These are phyloP conservation scores for Caligus rogercresseyi DNA, from an alignment of 1,140 invertebrate species.

Conservation along the genomic window DNA sequence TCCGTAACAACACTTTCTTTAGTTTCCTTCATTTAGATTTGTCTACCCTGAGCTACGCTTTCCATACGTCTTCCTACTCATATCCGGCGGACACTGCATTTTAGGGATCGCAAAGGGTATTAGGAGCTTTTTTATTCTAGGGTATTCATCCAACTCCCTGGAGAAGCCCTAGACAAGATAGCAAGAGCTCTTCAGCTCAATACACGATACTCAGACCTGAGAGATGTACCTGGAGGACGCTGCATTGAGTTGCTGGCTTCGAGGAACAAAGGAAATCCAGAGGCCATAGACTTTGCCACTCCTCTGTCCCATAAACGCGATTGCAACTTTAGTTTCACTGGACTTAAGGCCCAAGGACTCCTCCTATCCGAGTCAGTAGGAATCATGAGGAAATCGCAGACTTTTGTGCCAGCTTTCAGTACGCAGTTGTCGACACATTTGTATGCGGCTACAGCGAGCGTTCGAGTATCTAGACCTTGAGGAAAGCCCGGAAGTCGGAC, in stretches of 20 bases:
- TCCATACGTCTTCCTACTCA: conserved; percentile 71
- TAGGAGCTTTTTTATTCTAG: conserved; percentile 57
- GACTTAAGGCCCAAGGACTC: conserved; percentile 40
- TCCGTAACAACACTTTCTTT: conserved; percentile 20
- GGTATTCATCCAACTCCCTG: conserved; percentile 60
- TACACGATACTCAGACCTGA: background rate
- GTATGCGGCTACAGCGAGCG: conserved; percentile 57
- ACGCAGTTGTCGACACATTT: conserved; percentile 54
- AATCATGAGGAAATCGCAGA: conserved; percentile 15
- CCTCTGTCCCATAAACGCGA: conserved; percentile 37
- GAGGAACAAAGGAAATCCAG: conserved; percentile 45
- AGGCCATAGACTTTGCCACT: conserved; percentile 44
- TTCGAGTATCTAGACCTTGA: conserved; percentile 49
- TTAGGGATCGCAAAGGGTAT: conserved; percentile 54
- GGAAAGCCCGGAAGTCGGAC: conserved; percentile 26
- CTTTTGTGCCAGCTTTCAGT: conserved; percentile 39
- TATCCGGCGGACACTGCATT: conserved; percentile 81
- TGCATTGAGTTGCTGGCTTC: conserved; percentile 63
- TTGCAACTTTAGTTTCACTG: conserved; percentile 71
- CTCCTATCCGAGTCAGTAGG: conserved; percentile 41
- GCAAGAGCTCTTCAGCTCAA: conserved; percentile 63
- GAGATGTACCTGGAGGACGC: conserved; percentile 43
- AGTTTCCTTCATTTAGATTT: background rate
- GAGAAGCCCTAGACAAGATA: conserved; percentile 77
- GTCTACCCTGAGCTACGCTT: conserved; percentile 45